phyloP scores from a whole-genome alignment of 2,888 invertebrate genomes.

The Netelia virgata region DNA sequence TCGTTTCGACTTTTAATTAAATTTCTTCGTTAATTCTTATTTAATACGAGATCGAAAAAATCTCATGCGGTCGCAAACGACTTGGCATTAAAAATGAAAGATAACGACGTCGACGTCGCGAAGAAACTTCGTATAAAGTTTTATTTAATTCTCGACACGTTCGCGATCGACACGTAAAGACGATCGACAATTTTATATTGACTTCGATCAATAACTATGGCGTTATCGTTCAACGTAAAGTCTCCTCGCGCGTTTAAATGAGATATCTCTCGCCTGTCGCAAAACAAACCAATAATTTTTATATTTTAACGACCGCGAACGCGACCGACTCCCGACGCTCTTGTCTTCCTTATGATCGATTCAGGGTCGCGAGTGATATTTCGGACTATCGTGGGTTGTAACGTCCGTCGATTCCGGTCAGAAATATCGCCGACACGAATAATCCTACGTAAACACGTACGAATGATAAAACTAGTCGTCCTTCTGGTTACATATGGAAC shows the following conservation, averaged over 20 bases:
- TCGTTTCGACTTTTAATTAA: no score
- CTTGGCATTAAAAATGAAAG: no score
- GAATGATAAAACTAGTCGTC: conserved; percentile 61
- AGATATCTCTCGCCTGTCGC: conserved; percentile 23
- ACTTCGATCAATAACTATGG: neutral
- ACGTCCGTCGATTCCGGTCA: neutral
- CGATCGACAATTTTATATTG: no score
- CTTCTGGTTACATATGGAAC: conserved; percentile 31
- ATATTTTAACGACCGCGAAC: conserved; percentile 52
- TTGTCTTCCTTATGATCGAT: conserved; percentile 63
- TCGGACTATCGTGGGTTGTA: conserved; percentile 29
- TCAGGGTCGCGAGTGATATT: conserved; percentile 46
- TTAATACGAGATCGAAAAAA: no score
- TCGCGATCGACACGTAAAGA: no score
- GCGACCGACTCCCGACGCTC: conserved; percentile 33
- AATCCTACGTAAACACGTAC: conserved; percentile 12
- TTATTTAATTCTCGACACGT: no score
- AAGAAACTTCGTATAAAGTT: no score
- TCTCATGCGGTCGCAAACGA: no score
- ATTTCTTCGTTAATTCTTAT: no score
- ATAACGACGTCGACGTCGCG: no score
- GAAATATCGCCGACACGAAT: conserved; percentile 35
- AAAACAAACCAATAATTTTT: conserved; percentile 59
- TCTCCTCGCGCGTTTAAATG: neutral
- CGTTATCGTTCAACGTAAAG: neutral